Evolutionary conservation across 2,113 vertebrate genomes (phyloP).

Genomic region (Nycticryphes semicollaris): DNA sequence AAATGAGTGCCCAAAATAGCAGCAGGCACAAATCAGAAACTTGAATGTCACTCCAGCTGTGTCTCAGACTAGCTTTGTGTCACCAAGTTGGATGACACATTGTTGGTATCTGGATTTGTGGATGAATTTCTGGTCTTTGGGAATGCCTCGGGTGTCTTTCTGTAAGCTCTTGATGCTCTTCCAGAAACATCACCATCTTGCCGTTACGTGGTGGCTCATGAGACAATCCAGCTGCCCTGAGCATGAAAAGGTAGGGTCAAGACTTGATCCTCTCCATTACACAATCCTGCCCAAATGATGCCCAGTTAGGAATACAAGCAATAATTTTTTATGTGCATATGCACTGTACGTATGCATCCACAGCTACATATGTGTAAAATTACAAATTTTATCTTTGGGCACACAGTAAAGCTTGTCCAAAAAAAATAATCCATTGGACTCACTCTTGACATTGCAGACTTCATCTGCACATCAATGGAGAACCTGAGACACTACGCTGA

Average conservation of each 20-base stretch:
- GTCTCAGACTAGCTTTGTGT: not conserved
- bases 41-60: not conserved
- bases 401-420: not conserved
- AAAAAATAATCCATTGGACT: not conserved
- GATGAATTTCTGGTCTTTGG: not conserved
- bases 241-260: not conserved
- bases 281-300: not conserved
- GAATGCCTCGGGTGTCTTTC: not conserved
- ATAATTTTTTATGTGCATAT: not conserved
- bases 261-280: accelerated
- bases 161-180: not conserved
- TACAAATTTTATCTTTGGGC: not conserved
- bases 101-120: accelerated
- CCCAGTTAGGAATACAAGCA: not conserved
- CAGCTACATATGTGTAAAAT: not conserved
- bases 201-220: too few relatives aligned
- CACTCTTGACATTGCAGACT: not conserved
- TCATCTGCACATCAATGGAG: not conserved
- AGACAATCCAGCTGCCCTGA: not conserved
- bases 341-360: not conserved
- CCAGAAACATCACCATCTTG: not conserved
- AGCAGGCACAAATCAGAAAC: not conserved
- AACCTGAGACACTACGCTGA: not conserved
- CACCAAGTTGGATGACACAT: accelerated
- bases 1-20: not conserved